Conservation (phyloP, 2,113 vertebrate genomes). For the Onychostoma macrolepis region DNA sequence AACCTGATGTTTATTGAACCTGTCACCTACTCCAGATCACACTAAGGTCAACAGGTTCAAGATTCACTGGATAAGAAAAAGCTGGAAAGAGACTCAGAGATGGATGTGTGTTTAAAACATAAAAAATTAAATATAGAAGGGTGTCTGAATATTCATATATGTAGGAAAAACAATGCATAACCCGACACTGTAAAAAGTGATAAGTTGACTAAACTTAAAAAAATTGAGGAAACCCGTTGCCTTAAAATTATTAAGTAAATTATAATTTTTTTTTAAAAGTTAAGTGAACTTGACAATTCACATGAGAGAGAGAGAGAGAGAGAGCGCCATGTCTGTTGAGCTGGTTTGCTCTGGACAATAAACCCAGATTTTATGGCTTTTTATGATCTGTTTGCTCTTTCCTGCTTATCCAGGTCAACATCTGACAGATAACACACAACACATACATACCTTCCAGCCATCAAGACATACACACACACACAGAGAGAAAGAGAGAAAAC, state of each 20-base stretch:
- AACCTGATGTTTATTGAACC: slow-evolving; percentile 9
- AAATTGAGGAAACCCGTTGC: no score
- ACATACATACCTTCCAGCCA: slow-evolving; percentile 14
- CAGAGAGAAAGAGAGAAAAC: not conserved
- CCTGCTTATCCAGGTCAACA: slow-evolving; percentile 33
- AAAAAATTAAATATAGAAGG: not conserved
- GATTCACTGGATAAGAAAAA: not conserved
- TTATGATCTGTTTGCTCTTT: slow-evolving; percentile 38
- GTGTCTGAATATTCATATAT: not conserved
- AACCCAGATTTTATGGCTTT: not conserved
- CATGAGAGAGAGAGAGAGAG: no score
- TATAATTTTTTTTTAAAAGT: no score
- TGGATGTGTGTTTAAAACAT: not conserved
- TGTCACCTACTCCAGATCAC: not conserved
- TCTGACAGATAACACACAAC: slow-evolving; percentile 31
- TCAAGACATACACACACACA: not conserved
- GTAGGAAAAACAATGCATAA: not conserved
- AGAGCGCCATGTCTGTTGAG: not conserved
- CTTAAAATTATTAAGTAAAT: no score
- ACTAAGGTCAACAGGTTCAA: slow-evolving; percentile 5
- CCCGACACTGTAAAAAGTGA: no score
- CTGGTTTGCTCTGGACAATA: slow-evolving; percentile 8
- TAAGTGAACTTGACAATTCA: no score
- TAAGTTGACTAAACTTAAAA: no score
- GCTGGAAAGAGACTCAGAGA: not conserved